Evolutionary conservation across 2,113 vertebrate genomes (phyloP).

Genomic region (Toxotes jaculatrix): DNA sequence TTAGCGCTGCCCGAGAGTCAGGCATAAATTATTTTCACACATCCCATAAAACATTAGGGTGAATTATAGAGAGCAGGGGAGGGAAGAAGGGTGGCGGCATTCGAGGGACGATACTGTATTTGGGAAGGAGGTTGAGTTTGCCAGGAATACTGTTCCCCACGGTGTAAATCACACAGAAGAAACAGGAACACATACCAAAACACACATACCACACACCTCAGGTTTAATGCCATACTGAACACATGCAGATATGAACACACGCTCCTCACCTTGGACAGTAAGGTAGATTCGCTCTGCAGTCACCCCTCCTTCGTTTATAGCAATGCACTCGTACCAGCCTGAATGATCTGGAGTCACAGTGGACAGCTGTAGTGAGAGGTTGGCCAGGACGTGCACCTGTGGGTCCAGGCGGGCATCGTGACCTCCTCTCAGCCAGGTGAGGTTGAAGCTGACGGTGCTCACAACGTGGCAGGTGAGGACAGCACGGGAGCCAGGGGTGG

Average conservation of each 20-base stretch:
- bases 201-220: neutral
- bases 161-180: constrained; percentile 43
- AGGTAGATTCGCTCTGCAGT: constrained; percentile 85
- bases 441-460: constrained; percentile 90
- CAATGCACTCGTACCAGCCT: constrained; percentile 89
- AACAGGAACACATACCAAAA: neutral
- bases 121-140: constrained; percentile 28
- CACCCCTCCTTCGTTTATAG: constrained; percentile 89
- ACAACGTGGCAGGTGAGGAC: constrained; percentile 88
- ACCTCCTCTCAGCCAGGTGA: constrained; percentile 90
- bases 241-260: neutral
- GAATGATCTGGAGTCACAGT: constrained; percentile 80
- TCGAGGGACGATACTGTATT: constrained; percentile 41
- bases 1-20: constrained; percentile 19
- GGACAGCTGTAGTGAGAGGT: constrained; percentile 89
- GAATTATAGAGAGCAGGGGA: constrained; percentile 63
- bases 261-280: constrained; percentile 89
- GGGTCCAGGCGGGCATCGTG: constrained; percentile 83
- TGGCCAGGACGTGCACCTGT: constrained; percentile 76
- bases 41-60: constrained; percentile 59
- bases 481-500: constrained; percentile 83
- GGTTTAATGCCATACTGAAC: neutral
- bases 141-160: constrained; percentile 11
- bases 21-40: constrained; percentile 77
- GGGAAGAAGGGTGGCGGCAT: constrained; percentile 23